Evolutionary conservation across 2,888 invertebrate species (phyloP).

Genomic region (Mimumesa dahlbomi): DNA sequence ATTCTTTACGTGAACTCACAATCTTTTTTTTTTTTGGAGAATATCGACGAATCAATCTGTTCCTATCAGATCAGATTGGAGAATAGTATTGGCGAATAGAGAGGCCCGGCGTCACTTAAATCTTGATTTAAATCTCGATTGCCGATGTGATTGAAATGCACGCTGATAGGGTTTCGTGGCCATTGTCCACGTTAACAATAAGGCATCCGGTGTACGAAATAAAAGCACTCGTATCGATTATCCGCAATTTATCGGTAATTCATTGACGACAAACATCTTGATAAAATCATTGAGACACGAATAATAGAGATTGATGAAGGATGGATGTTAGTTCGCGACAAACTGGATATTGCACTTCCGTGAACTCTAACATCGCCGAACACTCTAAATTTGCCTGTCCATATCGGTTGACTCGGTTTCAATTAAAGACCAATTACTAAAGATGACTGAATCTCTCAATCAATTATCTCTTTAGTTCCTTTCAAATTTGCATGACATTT

Average conservation of each 20-base stretch:
- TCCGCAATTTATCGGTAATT: not conserved
- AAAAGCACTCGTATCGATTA: constrained; percentile 23
- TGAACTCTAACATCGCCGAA: too few relatives aligned
- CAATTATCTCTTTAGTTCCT: too few relatives aligned
- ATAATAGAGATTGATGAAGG: not conserved
- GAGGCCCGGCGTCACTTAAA: constrained; percentile 46
- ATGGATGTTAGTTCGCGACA: too few relatives aligned
- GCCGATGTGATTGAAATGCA: constrained; percentile 49
- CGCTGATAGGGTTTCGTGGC: constrained; percentile 38
- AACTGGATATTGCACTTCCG: too few relatives aligned
- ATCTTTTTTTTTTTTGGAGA: too few relatives aligned
- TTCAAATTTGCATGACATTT: too few relatives aligned
- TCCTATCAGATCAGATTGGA: constrained; percentile 36
- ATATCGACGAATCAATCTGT: constrained; percentile 42
- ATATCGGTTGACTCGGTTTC: too few relatives aligned
- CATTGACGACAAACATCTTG: not conserved
- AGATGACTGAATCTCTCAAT: too few relatives aligned
- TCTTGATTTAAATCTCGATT: constrained; percentile 55
- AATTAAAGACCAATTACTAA: too few relatives aligned
- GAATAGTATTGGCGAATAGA: constrained; percentile 32
- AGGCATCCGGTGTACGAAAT: constrained; percentile 38
- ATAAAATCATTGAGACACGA: constrained; percentile 18
- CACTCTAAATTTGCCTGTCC: too few relatives aligned
- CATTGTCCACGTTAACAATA: constrained; percentile 54
- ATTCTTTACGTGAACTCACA: constrained; percentile 27